Evolutionary conservation across 2,797 vertebrate genomes (phyloP), one percentile per base, ranked within the genome.

Genomic region (Pseudochromis fuscus): DNA sequence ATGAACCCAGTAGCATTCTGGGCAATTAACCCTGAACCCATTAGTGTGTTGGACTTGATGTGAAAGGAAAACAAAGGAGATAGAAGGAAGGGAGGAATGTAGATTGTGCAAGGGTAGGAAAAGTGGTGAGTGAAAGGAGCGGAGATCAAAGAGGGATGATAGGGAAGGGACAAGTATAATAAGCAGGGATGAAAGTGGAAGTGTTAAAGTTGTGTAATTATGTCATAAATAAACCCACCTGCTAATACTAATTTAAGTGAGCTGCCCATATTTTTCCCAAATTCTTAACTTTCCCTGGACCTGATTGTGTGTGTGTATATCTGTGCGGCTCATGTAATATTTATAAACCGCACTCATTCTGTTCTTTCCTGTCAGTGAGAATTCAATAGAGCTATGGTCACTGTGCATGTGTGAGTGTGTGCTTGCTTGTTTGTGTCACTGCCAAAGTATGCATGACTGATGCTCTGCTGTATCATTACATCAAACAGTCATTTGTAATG

Each of bases 401-500:
- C 15, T 2, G 7, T 7, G 72, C n/a, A n/a, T 3, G 44, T 52
- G 37, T 25, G 38, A 40, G 16, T 25, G 44, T 38, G 15, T 45
- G 21, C 70, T 15, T 49, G n/a, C 27, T 16, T 51, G 24, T 19
- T 11, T 42, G 31, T 66, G 56, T 86, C 71, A 78, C 50, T 18
- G 16, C 56, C 30, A 24, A 74, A 71, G n/a, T 24, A 78, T 48
- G 42, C 42, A 38, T 19, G 45, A 65, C 50, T 21, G 11, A 75
- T 59, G 40, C 28, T 64, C 1, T 8, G 3, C 18, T 21, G 11
- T 35, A n/a, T 52, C 37, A 37, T 9, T 3, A 13, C 13, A 75
- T 66, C 37, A 72, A 73, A 69, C 18, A 63, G 12, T 44, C 8
- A 13, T 72, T 56, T 51, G 57, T 40, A 31, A 78, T 69, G n/a